Conservation (phyloP, 1,140 invertebrate species). For the Calosoma granatense region DNA sequence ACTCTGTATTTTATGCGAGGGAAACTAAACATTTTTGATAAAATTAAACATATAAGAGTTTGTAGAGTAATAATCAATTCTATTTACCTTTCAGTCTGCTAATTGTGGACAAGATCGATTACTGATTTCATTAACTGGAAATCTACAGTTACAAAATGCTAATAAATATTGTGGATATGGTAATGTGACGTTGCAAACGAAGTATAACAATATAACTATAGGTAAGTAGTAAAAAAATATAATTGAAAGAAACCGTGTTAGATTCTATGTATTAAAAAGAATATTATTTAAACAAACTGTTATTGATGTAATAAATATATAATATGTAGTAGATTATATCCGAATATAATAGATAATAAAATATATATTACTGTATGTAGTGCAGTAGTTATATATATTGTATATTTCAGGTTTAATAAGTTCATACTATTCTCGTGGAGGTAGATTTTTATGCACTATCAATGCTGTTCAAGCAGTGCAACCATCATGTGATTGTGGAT, state of each 20-base stretch:
- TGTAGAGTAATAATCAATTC: neutral
- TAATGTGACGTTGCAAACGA: conserved; percentile 33
- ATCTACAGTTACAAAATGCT: conserved; percentile 32
- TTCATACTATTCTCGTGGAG: conserved; percentile 30
- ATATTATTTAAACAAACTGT: too few species aligned
- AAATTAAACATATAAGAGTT: too few species aligned
- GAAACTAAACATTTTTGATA: too few species aligned
- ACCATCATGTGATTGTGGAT: conserved; percentile 42
- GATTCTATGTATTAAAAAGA: too few species aligned
- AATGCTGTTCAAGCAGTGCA: conserved; percentile 24
- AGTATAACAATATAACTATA: conserved; percentile 34
- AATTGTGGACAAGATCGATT: conserved; percentile 38
- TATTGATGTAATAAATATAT: too few species aligned
- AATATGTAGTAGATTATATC: too few species aligned
- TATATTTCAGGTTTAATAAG: conserved; percentile 38
- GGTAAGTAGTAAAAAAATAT: too few species aligned
- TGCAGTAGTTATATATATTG: too few species aligned
- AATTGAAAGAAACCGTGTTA: too few species aligned
- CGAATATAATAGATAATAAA: too few species aligned
- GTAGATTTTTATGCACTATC: conserved; percentile 40
- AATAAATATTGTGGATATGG: conserved; percentile 44
- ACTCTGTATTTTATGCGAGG: too few species aligned
- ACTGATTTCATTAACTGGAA: conserved; percentile 37
- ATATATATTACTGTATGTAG: too few species aligned
- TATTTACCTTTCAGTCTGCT: conserved; percentile 27